These are phyloP conservation scores for Carapus acus DNA, from an alignment of 2,797 vertebrate species.

Conservation along the genomic window DNA sequence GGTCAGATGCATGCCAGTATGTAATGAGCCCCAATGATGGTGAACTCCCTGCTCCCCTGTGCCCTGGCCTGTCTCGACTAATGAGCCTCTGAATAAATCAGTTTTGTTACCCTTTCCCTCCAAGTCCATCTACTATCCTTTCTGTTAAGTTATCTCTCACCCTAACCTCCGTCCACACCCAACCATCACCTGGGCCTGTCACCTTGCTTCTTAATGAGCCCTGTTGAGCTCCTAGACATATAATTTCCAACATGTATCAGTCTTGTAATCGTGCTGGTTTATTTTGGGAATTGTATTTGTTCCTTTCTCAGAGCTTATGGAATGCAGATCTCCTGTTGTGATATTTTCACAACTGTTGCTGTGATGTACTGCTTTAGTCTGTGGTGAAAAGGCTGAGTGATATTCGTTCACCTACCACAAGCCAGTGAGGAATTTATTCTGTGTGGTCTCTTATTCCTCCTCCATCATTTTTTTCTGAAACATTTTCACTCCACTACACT, in stretches of 20 bases:
- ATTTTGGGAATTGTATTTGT: conserved; percentile 53
- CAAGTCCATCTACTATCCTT: conserved; percentile 39
- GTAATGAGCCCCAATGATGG: conserved; percentile 76
- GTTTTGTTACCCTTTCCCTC: conserved; percentile 39
- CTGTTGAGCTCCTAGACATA: conserved; percentile 54
- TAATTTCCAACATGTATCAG: conserved; percentile 25
- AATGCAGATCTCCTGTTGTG: conserved; percentile 43
- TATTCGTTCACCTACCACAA: conserved; percentile 3
- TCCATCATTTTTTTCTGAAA: no score
- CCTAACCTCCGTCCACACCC: conserved; percentile 28
- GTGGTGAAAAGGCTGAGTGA: conserved; percentile 20
- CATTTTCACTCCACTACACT: no score
- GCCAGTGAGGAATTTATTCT: not conserved
- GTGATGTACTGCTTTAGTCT: conserved; percentile 29
- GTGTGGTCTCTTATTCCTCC: no score
- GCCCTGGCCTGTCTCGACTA: conserved; percentile 69
- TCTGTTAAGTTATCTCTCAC: conserved; percentile 38
- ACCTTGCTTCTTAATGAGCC: conserved; percentile 67
- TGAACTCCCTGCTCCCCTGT: conserved; percentile 65
- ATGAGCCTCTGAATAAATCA: conserved; percentile 78
- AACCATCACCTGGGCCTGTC: conserved; percentile 62
- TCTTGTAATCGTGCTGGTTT: conserved; percentile 67
- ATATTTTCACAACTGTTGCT: conserved; percentile 26
- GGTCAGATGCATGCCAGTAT: conserved; percentile 65
- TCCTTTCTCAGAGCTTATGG: conserved; percentile 26